phyloP scores from a whole-genome alignment of 1,140 invertebrate species.

The Leptonema lineaticorne region DNA sequence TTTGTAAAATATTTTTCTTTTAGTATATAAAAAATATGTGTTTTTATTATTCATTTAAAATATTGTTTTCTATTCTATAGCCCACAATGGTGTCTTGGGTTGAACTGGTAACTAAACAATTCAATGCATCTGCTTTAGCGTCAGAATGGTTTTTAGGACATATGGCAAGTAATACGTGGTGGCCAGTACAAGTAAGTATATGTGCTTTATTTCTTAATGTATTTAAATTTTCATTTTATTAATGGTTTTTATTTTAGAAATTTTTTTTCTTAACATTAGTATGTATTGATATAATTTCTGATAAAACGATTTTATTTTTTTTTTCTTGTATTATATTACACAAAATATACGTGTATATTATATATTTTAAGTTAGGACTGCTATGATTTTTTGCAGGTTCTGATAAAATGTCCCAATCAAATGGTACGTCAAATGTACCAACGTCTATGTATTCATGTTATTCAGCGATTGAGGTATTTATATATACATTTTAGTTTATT shows the following conservation, averaged over 20 bases:
- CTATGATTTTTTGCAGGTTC: constrained; percentile 58
- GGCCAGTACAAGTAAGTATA: constrained; percentile 77
- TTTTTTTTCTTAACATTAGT: neutral
- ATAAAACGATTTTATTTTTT: neutral
- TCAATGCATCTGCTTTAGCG: constrained; percentile 85
- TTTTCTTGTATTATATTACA: too few species aligned
- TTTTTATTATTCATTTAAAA: neutral
- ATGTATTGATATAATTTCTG: neutral
- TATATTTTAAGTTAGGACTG: too few species aligned
- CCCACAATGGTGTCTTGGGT: constrained; percentile 97
- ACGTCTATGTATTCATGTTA: constrained; percentile 89
- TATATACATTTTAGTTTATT: neutral
- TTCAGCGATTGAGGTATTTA: constrained; percentile 75
- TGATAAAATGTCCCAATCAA: constrained; percentile 94
- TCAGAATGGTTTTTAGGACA: constrained; percentile 91
- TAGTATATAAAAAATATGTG: constrained; percentile 1
- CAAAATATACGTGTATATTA: too few species aligned
- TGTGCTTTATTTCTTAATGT: neutral
- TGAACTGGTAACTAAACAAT: constrained; percentile 90
- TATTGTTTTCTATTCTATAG: constrained; percentile 50
- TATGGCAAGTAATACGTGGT: constrained; percentile 91
- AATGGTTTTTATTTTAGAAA: too few species aligned
- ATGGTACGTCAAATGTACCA: constrained; percentile 94
- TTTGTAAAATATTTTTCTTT: neutral
- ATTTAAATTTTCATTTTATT: neutral